Evolutionary conservation across 2,888 invertebrate species (phyloP).

Genomic region (Lochmaea capreae): DNA sequence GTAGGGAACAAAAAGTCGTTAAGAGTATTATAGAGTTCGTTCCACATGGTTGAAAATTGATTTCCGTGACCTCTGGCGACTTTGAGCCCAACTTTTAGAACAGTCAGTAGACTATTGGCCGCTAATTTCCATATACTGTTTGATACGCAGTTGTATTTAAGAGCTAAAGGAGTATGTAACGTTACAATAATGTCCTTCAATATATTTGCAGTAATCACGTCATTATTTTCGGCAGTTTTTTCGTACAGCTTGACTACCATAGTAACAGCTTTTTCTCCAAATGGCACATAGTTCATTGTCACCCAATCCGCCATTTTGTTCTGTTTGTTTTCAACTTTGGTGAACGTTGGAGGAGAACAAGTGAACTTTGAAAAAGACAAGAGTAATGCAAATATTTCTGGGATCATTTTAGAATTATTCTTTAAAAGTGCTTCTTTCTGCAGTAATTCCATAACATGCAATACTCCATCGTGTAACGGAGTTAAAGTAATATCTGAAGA

Average conservation of each 20-base stretch:
- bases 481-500: slow-evolving; percentile 84
- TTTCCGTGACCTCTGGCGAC: slow-evolving; percentile 84
- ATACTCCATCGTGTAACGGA: slow-evolving; percentile 84
- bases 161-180: slow-evolving; percentile 78
- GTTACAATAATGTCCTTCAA: slow-evolving; percentile 76
- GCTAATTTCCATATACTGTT: slow-evolving; percentile 87
- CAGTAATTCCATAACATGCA: slow-evolving; percentile 88
- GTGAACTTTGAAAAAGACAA: slow-evolving; percentile 77
- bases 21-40: slow-evolving; percentile 83
- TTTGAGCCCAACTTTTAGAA: slow-evolving; percentile 87
- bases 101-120: slow-evolving; percentile 79
- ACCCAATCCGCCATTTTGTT: slow-evolving; percentile 76
- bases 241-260: slow-evolving; percentile 82
- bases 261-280: slow-evolving; percentile 83
- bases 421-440: slow-evolving; percentile 79
- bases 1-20: slow-evolving; percentile 93
- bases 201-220: slow-evolving; percentile 79
- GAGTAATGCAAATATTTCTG: slow-evolving; percentile 75
- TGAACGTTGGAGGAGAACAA: slow-evolving; percentile 73
- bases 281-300: slow-evolving; percentile 86
- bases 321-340: slow-evolving; percentile 67
- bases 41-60: slow-evolving; percentile 85
- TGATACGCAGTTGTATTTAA: slow-evolving; percentile 85
- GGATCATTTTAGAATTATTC: slow-evolving; percentile 71
- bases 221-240: slow-evolving; percentile 76